A percentile compares a stretch with the other conserved stretches of the same genome.
Evolutionary conservation across 2,888 invertebrate species (phyloP).

Genomic region (Tipula confusa): DNA sequence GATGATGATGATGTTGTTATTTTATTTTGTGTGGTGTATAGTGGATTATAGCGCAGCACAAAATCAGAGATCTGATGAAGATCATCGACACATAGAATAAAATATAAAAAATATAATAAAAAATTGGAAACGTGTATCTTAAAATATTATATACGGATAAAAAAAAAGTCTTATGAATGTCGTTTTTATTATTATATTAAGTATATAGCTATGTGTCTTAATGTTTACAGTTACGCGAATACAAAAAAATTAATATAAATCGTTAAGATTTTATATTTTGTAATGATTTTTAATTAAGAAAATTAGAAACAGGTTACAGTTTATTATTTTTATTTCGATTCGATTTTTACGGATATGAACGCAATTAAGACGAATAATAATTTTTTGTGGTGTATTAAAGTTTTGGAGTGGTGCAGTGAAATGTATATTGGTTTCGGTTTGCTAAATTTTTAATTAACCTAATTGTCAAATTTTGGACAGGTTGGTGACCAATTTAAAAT

Average conservation of each 20-base stretch:
- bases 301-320: neutral
- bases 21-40: neutral
- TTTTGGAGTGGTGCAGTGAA: no score
- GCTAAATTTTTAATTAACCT: no score
- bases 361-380: neutral
- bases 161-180: constrained; percentile 15
- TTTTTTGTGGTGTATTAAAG: no score
- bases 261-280: neutral
- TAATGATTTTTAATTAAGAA: neutral
- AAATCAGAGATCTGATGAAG: constrained; percentile 5
- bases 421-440: no score
- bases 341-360: neutral
- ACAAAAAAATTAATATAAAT: constrained; percentile 1
- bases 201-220: neutral
- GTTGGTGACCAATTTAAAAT: no score
- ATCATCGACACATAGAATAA: constrained; percentile 9
- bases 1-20: neutral
- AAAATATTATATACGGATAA: neutral
- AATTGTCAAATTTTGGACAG: no score
- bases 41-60: neutral
- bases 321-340: neutral
- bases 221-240: constrained; percentile 25
- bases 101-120: neutral
- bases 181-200: neutral
- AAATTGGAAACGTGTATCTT: constrained; percentile 21